Base-by-base conservation (phyloP, 2,888 invertebrate genomes). In the Ophion ventricosus region DNA sequence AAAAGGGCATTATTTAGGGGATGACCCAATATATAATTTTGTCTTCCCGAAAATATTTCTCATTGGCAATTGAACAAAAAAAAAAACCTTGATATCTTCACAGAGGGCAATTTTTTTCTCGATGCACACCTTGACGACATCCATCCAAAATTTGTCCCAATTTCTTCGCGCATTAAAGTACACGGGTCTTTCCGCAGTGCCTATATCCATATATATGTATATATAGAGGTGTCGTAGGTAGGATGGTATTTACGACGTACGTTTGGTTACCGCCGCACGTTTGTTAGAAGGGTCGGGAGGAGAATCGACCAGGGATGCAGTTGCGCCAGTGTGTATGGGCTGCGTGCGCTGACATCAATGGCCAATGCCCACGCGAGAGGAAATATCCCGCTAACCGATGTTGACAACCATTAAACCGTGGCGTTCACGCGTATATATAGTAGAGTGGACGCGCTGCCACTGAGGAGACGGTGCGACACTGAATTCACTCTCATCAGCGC, bases 301-400 rank as follows among this genome's bases (percentile, higher is more conserved):
- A 85, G 80, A 80, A 82, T 80, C 73, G 57, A 79, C 80, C 72
- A 72, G 82, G 63, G 20, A 70, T 70, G 84, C 56, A 72, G 43
- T 83, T 79, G 86, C 76, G 86, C 56, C 82, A 75, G 72, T 61
- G 72, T 20, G 84, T 80, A 85, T 80, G 87, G 87, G 64, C 84
- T 80, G 77, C 87, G 86, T 80, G 77, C 87, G 86, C 87, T 90
- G 91, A 92, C 92, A 92, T 92, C 91, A 92, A 92, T 92, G 92
- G 90, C 90, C 90, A 89, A 91, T 92, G 91, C 91, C 90, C 89
- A 90, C 90, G 90, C 90, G 90, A 92, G 91, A 92, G 91, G 90
- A 92, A 92, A 92, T 92, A 91, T 92, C 91, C 89, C 89, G 89
- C 91, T 92, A 92, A 92, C 91, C 92, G 90, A 92, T 92, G 92